These are phyloP conservation scores for Drosophila borealis DNA, from an alignment of 2,888 invertebrate genomes.

Conservation along the genomic window DNA sequence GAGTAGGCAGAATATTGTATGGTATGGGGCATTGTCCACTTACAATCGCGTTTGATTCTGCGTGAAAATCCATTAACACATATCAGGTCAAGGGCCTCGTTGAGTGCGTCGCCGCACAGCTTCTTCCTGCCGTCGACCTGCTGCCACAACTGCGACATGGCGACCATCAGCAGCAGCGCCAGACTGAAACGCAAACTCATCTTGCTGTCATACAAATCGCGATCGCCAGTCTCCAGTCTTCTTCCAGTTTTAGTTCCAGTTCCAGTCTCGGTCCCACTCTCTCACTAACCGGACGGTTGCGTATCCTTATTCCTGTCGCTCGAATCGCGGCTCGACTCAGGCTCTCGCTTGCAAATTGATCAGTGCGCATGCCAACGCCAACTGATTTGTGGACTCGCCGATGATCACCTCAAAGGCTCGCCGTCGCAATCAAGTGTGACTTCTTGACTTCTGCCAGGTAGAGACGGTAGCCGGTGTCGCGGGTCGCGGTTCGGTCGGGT, in stretches of 20 bases:
- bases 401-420: slow-evolving; percentile 43
- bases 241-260: background rate
- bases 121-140: slow-evolving; percentile 58
- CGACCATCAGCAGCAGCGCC: slow-evolving; percentile 59
- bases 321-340: slow-evolving; percentile 19
- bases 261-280: background rate
- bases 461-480: no score
- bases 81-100: slow-evolving; percentile 64
- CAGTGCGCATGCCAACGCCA: slow-evolving; percentile 66
- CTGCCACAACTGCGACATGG: slow-evolving; percentile 51
- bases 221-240: background rate
- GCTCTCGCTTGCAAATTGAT: slow-evolving; percentile 31
- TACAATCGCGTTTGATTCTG: slow-evolving; percentile 64
- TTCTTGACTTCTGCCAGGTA: slow-evolving; percentile 40
- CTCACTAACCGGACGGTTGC: slow-evolving; percentile 31
- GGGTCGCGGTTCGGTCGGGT: slow-evolving; percentile 14
- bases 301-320: slow-evolving; percentile 21
- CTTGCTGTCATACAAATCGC: slow-evolving; percentile 39
- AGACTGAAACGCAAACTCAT: slow-evolving; percentile 59
- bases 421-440: slow-evolving; percentile 41
- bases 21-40: slow-evolving; percentile 34
- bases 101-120: slow-evolving; percentile 69
- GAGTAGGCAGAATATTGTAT: slow-evolving; percentile 19
- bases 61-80: slow-evolving; percentile 69
- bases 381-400: slow-evolving; percentile 45